Percentiles rank a stretch among this genome's conserved stretches.
Conservation (phyloP, 2,113 vertebrate genomes). For the Alaudala cheleensis region DNA sequence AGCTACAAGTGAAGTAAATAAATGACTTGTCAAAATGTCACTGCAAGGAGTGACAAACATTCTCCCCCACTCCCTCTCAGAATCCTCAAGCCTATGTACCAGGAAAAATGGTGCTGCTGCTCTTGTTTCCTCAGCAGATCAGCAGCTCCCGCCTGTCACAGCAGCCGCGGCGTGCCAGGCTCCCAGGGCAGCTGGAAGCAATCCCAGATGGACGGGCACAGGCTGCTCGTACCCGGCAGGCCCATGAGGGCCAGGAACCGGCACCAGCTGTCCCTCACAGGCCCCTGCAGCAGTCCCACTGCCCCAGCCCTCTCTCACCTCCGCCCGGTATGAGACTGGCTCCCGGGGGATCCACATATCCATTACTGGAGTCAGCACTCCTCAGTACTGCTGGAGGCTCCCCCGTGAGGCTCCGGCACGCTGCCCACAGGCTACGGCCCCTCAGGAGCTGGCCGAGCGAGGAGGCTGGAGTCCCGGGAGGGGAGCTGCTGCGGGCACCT, state of each 20-base stretch:
- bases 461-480: accelerated
- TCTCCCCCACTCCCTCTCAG: neutral
- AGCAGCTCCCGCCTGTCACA: neutral
- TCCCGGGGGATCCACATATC: neutral
- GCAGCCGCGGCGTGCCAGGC: neutral
- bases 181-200: too few species aligned
- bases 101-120: neutral
- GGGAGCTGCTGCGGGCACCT: accelerated
- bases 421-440: neutral
- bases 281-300: neutral
- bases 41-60: neutral
- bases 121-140: neutral
- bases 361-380: too few species aligned
- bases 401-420: accelerated
- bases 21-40: neutral
- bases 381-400: neutral
- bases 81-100: neutral
- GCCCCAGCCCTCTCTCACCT: neutral
- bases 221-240: accelerated
- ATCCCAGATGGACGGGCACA: too few species aligned
- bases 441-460: accelerated
- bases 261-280: neutral
- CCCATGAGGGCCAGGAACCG: accelerated
- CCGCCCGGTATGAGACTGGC: too few species aligned
- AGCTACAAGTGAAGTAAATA: neutral